Conservation (phyloP, 2,797 vertebrate species). For the Onychomys torridus region DNA sequence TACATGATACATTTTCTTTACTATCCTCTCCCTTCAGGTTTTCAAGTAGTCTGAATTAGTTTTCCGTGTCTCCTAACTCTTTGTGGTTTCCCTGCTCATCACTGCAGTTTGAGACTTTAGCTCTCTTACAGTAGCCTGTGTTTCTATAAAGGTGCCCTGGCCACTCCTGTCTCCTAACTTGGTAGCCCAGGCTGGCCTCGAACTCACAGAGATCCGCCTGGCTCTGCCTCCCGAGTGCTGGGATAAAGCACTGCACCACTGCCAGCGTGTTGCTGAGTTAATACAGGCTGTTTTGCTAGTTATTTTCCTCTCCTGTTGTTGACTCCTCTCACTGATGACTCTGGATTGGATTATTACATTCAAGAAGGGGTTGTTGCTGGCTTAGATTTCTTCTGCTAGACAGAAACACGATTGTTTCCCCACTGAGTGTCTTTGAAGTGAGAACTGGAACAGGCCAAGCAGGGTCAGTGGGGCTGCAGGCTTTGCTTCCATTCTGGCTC, state of each 20-base stretch:
- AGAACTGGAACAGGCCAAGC: background rate
- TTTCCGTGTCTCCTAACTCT: too few species aligned
- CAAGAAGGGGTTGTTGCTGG: background rate
- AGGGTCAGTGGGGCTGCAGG: background rate
- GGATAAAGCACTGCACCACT: background rate
- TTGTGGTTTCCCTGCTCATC: background rate
- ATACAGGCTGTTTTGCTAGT: background rate
- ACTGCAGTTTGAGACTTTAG: background rate
- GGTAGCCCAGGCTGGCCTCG: background rate
- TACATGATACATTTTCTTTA: background rate
- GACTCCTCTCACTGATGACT: background rate
- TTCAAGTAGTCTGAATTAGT: background rate
- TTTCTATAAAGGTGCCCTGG: background rate
- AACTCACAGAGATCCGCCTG: background rate
- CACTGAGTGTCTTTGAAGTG: background rate
- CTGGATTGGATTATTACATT: background rate
- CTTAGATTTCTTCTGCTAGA: background rate
- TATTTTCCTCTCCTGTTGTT: background rate
- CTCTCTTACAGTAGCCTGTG: background rate
- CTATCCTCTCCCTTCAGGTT: background rate
- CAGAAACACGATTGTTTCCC: constrained; percentile 31
- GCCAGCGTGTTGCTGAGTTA: background rate
- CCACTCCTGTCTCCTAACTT: background rate
- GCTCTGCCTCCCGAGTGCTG: background rate
- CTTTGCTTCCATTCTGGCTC: background rate